Conservation (phyloP, 1,140 invertebrate genomes). For the Drosophila bocqueti region DNA sequence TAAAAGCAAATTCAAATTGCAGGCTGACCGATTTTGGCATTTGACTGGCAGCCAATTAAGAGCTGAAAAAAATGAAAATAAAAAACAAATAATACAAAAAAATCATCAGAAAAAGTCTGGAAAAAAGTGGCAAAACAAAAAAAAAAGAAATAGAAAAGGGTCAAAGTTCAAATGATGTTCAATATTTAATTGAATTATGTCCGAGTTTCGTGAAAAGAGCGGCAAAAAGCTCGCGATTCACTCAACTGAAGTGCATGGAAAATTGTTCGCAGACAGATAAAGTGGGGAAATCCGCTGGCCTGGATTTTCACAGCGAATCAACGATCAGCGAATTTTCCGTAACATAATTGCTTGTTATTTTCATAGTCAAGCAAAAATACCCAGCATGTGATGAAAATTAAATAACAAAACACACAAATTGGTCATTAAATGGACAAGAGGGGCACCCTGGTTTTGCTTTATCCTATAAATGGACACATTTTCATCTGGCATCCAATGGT, state of each 20-base stretch:
- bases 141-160: constrained; percentile 12
- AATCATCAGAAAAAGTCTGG: background rate
- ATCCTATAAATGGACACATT: background rate
- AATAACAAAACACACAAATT: constrained; percentile 27
- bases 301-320: constrained; percentile 10
- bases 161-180: constrained; percentile 48
- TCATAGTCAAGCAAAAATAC: background rate
- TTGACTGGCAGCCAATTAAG: constrained; percentile 71
- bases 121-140: constrained; percentile 10
- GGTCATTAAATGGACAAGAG: constrained; percentile 15
- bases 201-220: constrained; percentile 1
- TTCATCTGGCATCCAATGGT: background rate
- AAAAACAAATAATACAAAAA: constrained; percentile 16
- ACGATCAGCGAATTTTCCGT: constrained; percentile 4
- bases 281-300: constrained; percentile 14
- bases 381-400: background rate
- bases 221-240: constrained; percentile 2
- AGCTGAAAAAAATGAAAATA: constrained; percentile 4
- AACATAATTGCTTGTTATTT: constrained; percentile 42
- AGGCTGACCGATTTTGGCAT: constrained; percentile 50
- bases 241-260: constrained; percentile 31
- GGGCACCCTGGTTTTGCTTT: no score
- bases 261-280: constrained; percentile 25
- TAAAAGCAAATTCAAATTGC: constrained; percentile 58
- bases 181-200: constrained; percentile 59